Evolutionary conservation across 1,140 invertebrate species (phyloP), one percentile per base, ranked within the genome.

Genomic region (Tachypleus tridentatus): DNA sequence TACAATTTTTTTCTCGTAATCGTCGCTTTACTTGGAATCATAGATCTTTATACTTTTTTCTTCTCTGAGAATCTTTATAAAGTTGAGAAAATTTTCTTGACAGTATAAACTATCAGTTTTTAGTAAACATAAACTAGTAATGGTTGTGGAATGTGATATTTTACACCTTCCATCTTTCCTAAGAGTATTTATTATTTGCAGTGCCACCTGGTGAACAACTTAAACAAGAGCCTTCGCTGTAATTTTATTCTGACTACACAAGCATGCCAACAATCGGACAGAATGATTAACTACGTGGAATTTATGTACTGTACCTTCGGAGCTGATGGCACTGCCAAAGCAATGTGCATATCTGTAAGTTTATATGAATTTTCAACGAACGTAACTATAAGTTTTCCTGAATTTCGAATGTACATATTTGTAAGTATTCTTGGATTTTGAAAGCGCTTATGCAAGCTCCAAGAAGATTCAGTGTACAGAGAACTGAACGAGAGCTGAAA

Each of bases 221-320:
- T 8, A 54, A 54, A 54, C 53, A n/a, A 8, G 53, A 54, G 53
- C n/a, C n/a, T 54, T 54, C 53, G 53, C n/a, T 54, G 53, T n/a
- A n/a, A 54, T 54, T 54, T 7, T 7, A n/a, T 54, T 7, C 7
- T 8, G n/a, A 7, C 7, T 8, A 54, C 53, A n/a, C 7, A 7
- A 7, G n/a, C 7, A 7, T 54, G 53, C n/a, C 7, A 54, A 8
- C 7, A 54, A 0, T n/a, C 7, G 7, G 53, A 54, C n/a, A n/a
- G 53, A n/a, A 8, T 8, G 7, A 8, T 54, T 1, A n/a, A 54
- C 53, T 54, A 54, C 3, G n/a, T 54, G 7, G 7, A 54, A n/a
- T 54, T 54, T n/a, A 54, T 54, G 53, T 54, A 8, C n/a, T 54
- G 53, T n/a, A n/a, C 53, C 53, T 54, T 54, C n/a, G 53, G 53